These are phyloP conservation scores for Drosophila colorata DNA, from an alignment of 2,888 invertebrate genomes.

Conservation along the genomic window DNA sequence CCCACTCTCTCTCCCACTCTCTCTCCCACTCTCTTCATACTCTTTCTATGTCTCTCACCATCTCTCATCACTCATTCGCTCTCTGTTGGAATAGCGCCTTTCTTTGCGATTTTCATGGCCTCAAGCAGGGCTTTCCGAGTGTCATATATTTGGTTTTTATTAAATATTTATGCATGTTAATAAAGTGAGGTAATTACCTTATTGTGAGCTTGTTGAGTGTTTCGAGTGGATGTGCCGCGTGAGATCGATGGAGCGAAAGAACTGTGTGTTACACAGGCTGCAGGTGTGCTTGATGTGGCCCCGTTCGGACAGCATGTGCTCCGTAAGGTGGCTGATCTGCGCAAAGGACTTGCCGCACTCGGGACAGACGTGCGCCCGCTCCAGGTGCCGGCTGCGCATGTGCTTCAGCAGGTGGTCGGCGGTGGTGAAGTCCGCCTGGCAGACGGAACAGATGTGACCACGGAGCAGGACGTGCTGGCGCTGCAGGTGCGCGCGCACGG, in stretches of 20 bases:
- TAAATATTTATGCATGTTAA: neutral
- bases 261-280: slow-evolving; percentile 49
- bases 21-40: too few species aligned
- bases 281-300: slow-evolving; percentile 44
- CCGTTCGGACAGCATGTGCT: slow-evolving; percentile 51
- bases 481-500: slow-evolving; percentile 57
- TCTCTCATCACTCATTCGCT: too few species aligned
- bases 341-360: slow-evolving; percentile 60
- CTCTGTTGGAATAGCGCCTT: too few species aligned
- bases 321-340: slow-evolving; percentile 52
- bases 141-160: too few species aligned
- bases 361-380: slow-evolving; percentile 39
- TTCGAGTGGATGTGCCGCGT: slow-evolving; percentile 40
- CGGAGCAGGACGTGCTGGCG: slow-evolving; percentile 65
- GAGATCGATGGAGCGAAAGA: slow-evolving; percentile 60
- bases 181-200: slow-evolving; percentile 3
- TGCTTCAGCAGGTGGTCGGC: slow-evolving; percentile 65
- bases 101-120: neutral
- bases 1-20: too few species aligned
- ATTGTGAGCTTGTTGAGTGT: slow-evolving; percentile 23
- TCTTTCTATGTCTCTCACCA: too few species aligned
- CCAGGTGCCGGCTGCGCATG: slow-evolving; percentile 44
- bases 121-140: too few species aligned
- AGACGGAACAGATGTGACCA: slow-evolving; percentile 46
- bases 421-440: slow-evolving; percentile 66